These are phyloP conservation scores for Poeciliopsis occidentalis DNA, from an alignment of 2,113 vertebrate genomes.

Conservation along the genomic window DNA sequence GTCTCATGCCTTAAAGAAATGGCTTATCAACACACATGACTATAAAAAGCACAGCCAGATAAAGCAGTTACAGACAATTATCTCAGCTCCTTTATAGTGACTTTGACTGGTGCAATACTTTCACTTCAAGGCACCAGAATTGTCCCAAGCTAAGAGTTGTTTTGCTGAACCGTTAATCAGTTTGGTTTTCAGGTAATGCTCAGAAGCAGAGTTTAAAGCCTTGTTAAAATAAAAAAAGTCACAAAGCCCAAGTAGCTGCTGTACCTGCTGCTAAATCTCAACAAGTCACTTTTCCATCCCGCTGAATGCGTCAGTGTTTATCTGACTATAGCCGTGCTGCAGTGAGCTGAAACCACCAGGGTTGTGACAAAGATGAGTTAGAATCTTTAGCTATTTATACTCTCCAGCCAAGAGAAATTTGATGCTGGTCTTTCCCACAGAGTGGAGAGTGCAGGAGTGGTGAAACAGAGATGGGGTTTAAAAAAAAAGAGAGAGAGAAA, in stretches of 20 bases:
- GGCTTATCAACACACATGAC: slow-evolving; percentile 72
- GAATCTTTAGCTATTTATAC: slow-evolving; percentile 72
- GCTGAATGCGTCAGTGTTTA: slow-evolving; percentile 19
- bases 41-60: slow-evolving; percentile 52
- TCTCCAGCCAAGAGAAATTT: slow-evolving; percentile 57
- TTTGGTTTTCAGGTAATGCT: not conserved
- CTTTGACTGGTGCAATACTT: slow-evolving; percentile 6
- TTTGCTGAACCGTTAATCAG: not conserved
- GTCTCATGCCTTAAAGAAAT: slow-evolving; percentile 62
- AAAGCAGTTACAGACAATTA: slow-evolving; percentile 46
- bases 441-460: slow-evolving; percentile 41
- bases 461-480: not conserved
- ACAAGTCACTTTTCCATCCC: not conserved
- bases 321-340: slow-evolving; percentile 52
- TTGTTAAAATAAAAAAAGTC: slow-evolving; percentile 52
- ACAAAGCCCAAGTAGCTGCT: slow-evolving; percentile 40
- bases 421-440: slow-evolving; percentile 68
- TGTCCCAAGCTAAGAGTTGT: slow-evolving; percentile 13
- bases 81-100: slow-evolving; percentile 12
- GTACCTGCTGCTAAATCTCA: slow-evolving; percentile 46
- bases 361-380: slow-evolving; percentile 52
- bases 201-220: slow-evolving; percentile 44
- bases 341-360: slow-evolving; percentile 62
- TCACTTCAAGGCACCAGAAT: slow-evolving; percentile 22
- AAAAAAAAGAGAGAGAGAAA: slow-evolving; percentile 14